These are phyloP conservation scores for Onchidella celtica DNA, from an alignment of 2,888 invertebrate genomes.

Conservation along the genomic window DNA sequence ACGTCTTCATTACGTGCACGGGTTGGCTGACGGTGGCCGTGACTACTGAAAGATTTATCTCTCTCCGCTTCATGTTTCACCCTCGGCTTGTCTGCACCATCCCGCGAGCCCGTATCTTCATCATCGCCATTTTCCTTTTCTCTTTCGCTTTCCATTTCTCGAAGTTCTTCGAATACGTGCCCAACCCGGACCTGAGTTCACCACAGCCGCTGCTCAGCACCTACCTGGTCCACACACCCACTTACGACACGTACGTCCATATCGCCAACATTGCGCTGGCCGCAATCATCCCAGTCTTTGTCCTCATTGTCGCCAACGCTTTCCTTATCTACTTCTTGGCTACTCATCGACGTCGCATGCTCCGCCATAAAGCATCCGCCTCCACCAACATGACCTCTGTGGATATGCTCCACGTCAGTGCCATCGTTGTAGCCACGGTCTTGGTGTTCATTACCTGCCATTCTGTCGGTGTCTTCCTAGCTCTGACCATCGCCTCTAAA, in stretches of 20 bases:
- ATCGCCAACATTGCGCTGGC: conserved; percentile 57
- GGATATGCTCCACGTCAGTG: conserved; percentile 60
- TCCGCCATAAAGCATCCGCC: conserved; percentile 51
- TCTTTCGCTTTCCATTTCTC: conserved; percentile 60
- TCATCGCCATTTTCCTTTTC: conserved; percentile 57
- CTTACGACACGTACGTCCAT: conserved; percentile 58
- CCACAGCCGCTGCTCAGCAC: conserved; percentile 42
- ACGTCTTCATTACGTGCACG: conserved; percentile 61
- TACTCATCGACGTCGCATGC: conserved; percentile 57
- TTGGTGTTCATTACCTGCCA: conserved; percentile 60
- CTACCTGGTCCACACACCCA: conserved; percentile 51
- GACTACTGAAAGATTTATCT: conserved; percentile 63
- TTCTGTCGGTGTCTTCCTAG: conserved; percentile 58
- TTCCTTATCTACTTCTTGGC: conserved; percentile 60
- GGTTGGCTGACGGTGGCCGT: conserved; percentile 67
- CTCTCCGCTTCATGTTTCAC: conserved; percentile 61
- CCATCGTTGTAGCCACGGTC: conserved; percentile 59
- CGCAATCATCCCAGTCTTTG: conserved; percentile 57
- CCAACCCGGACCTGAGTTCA: conserved; percentile 53
- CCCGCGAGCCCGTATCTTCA: conserved; percentile 55
- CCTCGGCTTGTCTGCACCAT: conserved; percentile 58
- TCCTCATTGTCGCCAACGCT: conserved; percentile 58
- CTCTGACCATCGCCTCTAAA: conserved; percentile 57
- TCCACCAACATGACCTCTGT: conserved; percentile 51
- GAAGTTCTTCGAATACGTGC: conserved; percentile 61